A percentile compares a stretch with the other conserved stretches of the same genome.
Evolutionary conservation across 1,140 invertebrate species (phyloP).

Genomic region (Brachionus manjavacas): DNA sequence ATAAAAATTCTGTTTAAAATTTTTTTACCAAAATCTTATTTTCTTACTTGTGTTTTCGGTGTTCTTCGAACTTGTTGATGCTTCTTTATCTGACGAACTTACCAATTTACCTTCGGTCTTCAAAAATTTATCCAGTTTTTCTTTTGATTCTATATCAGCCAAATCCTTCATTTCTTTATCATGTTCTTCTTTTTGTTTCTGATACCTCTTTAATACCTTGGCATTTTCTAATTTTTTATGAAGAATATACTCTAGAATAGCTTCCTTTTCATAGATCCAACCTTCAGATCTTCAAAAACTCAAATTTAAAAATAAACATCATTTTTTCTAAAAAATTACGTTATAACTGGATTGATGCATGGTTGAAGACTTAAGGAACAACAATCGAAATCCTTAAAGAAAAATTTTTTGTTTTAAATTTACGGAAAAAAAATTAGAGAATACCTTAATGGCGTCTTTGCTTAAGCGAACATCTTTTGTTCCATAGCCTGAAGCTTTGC

Average conservation of each 20-base stretch:
- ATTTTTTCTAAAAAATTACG: constrained; percentile 58
- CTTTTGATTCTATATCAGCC: constrained; percentile 67
- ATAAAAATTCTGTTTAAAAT: neutral
- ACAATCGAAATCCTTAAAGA: constrained; percentile 78
- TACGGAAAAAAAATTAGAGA: too few relatives aligned
- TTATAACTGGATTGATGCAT: constrained; percentile 79
- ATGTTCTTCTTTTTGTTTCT: constrained; percentile 68
- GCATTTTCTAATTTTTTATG: constrained; percentile 87
- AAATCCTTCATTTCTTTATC: constrained; percentile 63
- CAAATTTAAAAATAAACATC: neutral
- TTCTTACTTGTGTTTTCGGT: neutral
- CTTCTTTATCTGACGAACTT: neutral
- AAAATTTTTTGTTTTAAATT: too few relatives aligned
- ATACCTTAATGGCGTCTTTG: constrained; percentile 83
- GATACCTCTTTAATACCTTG: constrained; percentile 83
- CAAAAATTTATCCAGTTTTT: constrained; percentile 70
- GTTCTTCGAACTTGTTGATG: neutral
- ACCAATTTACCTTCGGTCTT: constrained; percentile 62
- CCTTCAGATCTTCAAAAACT: constrained; percentile 70
- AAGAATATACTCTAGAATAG: constrained; percentile 89
- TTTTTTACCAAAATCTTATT: neutral
- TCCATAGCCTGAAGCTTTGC: constrained; percentile 75
- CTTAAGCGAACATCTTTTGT: constrained; percentile 67
- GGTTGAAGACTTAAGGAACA: constrained; percentile 94
- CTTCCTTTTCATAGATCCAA: constrained; percentile 92